These are phyloP conservation scores for Eulemur rubriventer DNA, from an alignment of 2,797 vertebrate species.

Conservation along the genomic window DNA sequence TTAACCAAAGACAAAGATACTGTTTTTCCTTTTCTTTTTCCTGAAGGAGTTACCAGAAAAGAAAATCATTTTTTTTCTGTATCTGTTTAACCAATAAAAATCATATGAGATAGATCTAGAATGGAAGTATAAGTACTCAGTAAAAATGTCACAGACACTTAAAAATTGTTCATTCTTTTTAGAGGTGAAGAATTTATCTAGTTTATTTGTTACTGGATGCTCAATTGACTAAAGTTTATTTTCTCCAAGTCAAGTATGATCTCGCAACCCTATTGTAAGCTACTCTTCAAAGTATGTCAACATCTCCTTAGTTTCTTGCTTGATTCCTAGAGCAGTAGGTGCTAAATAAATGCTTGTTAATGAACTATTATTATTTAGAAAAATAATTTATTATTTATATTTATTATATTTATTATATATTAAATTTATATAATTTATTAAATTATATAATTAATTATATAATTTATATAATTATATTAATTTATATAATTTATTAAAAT, in stretches of 20 bases:
- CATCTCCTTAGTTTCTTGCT: background rate
- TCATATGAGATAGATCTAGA: background rate
- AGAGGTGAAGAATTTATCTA: background rate
- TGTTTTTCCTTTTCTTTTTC: background rate
- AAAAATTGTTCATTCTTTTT: background rate
- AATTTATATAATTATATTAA: too few species aligned
- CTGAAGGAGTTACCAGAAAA: background rate
- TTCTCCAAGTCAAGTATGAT: background rate
- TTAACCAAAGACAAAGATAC: background rate
- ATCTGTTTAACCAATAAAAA: slow-evolving; percentile 25
- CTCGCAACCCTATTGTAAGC: background rate
- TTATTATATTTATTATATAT: too few species aligned
- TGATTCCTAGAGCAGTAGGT: slow-evolving; percentile 14
- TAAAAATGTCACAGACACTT: background rate
- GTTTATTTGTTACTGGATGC: slow-evolving; percentile 2
- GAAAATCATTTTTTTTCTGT: background rate
- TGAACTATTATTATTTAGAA: background rate
- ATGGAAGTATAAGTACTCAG: background rate
- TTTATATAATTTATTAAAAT: too few species aligned
- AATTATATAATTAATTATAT: too few species aligned
- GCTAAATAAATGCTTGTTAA: slow-evolving; percentile 35
- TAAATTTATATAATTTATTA: too few species aligned
- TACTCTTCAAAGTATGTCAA: background rate
- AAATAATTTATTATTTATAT: too few species aligned
- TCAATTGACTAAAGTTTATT: background rate